phyloP scores from a whole-genome alignment of 2,888 invertebrate genomes.

The Andrena chrysosceles region DNA sequence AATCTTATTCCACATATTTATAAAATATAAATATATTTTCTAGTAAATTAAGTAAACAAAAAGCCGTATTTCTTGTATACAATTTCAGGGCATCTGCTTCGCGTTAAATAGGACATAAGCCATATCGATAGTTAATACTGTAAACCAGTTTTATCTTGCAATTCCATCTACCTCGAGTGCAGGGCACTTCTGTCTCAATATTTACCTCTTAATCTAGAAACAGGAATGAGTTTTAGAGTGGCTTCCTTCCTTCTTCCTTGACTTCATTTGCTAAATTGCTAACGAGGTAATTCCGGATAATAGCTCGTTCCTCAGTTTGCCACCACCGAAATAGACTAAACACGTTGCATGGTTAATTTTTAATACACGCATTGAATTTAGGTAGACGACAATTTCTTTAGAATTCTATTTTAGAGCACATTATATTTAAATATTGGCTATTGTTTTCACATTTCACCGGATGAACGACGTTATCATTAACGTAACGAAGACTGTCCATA shows the following conservation, averaged over 20 bases:
- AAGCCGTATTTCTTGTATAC: background rate
- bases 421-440: no score
- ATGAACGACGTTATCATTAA: no score
- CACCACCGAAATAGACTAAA: constrained; percentile 1
- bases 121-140: constrained; percentile 5
- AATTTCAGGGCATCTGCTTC: background rate
- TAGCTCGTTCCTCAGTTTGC: constrained; percentile 22
- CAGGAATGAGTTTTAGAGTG: constrained; percentile 34
- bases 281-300: constrained; percentile 40
- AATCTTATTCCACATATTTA: background rate
- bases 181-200: background rate
- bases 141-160: background rate
- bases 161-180: background rate
- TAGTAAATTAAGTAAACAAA: background rate
- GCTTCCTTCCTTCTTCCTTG: constrained; percentile 1
- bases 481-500: no score
- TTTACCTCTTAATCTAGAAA: constrained; percentile 28
- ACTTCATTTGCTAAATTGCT: constrained; percentile 38
- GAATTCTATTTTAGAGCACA: no score
- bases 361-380: no score
- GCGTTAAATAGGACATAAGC: background rate
- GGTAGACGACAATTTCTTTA: no score
- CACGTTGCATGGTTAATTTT: background rate
- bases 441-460: no score
- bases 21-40: background rate